Conservation (phyloP, 2,888 invertebrate species). For the Lomographa bimaculata region DNA sequence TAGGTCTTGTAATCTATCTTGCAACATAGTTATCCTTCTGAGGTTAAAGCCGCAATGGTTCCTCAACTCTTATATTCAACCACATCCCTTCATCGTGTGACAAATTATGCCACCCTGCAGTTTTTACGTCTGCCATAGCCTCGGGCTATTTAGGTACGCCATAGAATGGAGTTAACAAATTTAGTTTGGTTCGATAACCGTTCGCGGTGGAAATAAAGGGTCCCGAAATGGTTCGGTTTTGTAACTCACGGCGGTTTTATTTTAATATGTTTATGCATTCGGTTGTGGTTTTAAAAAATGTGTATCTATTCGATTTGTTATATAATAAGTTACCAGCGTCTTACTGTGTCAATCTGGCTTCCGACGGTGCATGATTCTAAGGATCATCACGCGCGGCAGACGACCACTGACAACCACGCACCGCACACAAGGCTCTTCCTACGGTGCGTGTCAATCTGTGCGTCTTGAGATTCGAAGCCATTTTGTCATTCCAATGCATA, state of each 20-base stretch:
- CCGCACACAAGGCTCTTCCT: too few relatives aligned
- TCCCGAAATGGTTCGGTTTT: conserved; percentile 20
- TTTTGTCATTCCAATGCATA: too few relatives aligned
- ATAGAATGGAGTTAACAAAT: conserved; percentile 48
- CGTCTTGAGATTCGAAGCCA: too few relatives aligned
- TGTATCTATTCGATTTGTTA: too few relatives aligned
- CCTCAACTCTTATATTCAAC: conserved; percentile 12
- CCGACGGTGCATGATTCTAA: too few relatives aligned
- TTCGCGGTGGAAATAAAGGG: conserved; percentile 36
- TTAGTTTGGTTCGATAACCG: conserved; percentile 47
- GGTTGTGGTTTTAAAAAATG: not conserved
- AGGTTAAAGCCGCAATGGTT: conserved; percentile 23
- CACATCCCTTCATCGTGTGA: conserved; percentile 29
- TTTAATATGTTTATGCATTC: conserved; percentile 9
- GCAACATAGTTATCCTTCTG: too few relatives aligned
- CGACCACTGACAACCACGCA: too few relatives aligned
- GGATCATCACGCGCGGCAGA: too few relatives aligned
- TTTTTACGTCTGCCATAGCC: conserved; percentile 38
- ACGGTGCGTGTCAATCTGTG: too few relatives aligned
- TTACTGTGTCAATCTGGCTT: too few relatives aligned
- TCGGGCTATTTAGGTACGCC: conserved; percentile 29
- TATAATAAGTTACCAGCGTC: not conserved
- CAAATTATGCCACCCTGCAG: conserved; percentile 44
- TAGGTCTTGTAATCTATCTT: too few relatives aligned
- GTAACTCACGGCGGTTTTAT: conserved; percentile 19